Evolutionary conservation across 2,888 invertebrate species (phyloP).

Genomic region (Crossocerus cetratus): DNA sequence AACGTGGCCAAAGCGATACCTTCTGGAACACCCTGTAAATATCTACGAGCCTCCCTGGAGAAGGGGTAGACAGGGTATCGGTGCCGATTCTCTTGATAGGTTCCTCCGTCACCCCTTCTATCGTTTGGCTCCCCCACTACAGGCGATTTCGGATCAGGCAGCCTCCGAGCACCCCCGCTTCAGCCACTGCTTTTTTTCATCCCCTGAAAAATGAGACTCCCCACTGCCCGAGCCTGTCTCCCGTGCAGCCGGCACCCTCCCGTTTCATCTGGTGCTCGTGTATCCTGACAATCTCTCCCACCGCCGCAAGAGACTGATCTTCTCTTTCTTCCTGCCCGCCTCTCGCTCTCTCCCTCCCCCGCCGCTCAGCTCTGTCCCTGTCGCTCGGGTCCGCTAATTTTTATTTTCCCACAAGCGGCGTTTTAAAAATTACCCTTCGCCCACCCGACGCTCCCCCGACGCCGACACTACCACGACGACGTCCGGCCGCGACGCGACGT

Average conservation of each 20-base stretch:
- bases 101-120: slow-evolving; percentile 22
- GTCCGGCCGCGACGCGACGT: too few species aligned
- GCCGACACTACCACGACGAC: too few species aligned
- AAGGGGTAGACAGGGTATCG: slow-evolving; percentile 9
- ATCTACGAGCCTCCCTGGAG: slow-evolving; percentile 51
- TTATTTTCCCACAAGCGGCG: slow-evolving; percentile 73
- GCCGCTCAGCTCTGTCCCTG: slow-evolving; percentile 30
- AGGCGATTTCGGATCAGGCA: slow-evolving; percentile 32
- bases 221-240: slow-evolving; percentile 1
- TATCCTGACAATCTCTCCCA: slow-evolving; percentile 10
- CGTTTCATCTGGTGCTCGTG: slow-evolving; percentile 14
- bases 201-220: slow-evolving; percentile 56
- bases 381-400: slow-evolving; percentile 63
- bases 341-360: slow-evolving; percentile 21
- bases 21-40: slow-evolving; percentile 66
- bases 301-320: slow-evolving; percentile 1
- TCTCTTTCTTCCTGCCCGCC: slow-evolving; percentile 28
- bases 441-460: slow-evolving; percentile 11
- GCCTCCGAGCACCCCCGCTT: slow-evolving; percentile 30
- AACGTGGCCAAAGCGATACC: slow-evolving; percentile 47
- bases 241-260: slow-evolving; percentile 21
- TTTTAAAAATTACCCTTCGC: slow-evolving; percentile 73
- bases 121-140: slow-evolving; percentile 5
- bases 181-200: slow-evolving; percentile 31
- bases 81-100: slow-evolving; percentile 29